Evolutionary conservation across 2,797 vertebrate species (phyloP), one percentile per base, ranked within the genome.

Genomic region (Basileuterus tristriatus): DNA sequence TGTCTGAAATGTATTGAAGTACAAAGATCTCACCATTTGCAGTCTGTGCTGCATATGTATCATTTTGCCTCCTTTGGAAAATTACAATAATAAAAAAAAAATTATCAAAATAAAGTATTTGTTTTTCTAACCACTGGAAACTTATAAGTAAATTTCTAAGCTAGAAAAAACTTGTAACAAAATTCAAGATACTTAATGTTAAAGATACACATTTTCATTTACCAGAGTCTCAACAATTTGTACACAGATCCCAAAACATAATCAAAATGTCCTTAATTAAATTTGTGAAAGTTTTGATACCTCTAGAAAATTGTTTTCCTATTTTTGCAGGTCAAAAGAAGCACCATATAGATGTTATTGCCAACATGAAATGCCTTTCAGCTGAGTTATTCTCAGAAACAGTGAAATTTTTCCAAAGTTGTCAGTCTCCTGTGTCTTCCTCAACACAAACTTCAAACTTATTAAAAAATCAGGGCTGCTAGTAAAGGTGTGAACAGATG

Each of bases 401-500:
- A 82, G 43, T 87, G 62, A 22, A 88, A 94, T 87, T 24, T 95
- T 96, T 87, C 80, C 21, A 83, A 90, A 95, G 60, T 83, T 97
- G 60, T 90, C 95, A 94, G 67, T 93, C 60, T 98, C 96, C 47
- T 83, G 55, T 24, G 41, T 87, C 81, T 96, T 82, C 49, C 89
- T 96, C 83, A 96, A 87, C 62, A 92, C 75, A 97, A 96, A 93
- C 63, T 97, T 97, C 94, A 94, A 91, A 74, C 76, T 86, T 90
- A 95, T 98, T 97, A 97, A 97, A 96, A 96, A 95, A 90, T 63
- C 36, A 71, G 65, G 89, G 82, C 77, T 79, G 92, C 89, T 87
- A 92, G 30, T 75, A 96, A 98, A 98, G 97, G 96, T 98, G 91
- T 53, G 95, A 98, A 96, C 98, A 98, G 97, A 98, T 98, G 98